These are phyloP conservation scores for Thera obeliscata DNA, from an alignment of 2,888 invertebrate genomes.

Conservation along the genomic window DNA sequence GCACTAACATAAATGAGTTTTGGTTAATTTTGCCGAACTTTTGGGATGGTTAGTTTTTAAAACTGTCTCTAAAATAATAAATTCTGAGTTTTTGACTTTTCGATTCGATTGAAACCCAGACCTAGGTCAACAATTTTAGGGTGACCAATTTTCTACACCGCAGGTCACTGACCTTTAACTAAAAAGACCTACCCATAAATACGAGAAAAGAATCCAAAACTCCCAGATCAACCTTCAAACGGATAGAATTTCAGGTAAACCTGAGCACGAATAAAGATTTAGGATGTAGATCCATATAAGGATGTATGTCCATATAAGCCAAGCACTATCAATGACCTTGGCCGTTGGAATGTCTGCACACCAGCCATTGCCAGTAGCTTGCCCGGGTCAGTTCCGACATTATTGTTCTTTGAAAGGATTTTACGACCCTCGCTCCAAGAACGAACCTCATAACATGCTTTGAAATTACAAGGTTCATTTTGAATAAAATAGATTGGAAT, in stretches of 20 bases:
- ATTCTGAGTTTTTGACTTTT: no score
- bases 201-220: background rate
- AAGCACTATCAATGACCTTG: constrained; percentile 13
- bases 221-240: background rate
- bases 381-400: constrained; percentile 5
- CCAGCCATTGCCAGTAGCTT: background rate
- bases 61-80: no score
- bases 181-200: background rate
- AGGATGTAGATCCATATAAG: background rate
- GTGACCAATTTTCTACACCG: no score
- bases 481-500: background rate
- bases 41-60: no score
- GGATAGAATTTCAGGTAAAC: background rate
- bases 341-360: constrained; percentile 13
- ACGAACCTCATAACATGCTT: background rate
- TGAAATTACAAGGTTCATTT: background rate
- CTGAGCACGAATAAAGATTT: background rate
- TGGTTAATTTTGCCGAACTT: no score
- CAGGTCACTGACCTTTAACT: background rate
- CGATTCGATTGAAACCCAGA: no score
- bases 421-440: background rate
- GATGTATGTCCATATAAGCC: constrained; percentile 5
- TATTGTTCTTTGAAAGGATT: constrained; percentile 1
- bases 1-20: no score
- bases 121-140: no score